These are phyloP conservation scores for Artemisiospiza belli DNA, from an alignment of 2,113 vertebrate species.

Conservation along the genomic window DNA sequence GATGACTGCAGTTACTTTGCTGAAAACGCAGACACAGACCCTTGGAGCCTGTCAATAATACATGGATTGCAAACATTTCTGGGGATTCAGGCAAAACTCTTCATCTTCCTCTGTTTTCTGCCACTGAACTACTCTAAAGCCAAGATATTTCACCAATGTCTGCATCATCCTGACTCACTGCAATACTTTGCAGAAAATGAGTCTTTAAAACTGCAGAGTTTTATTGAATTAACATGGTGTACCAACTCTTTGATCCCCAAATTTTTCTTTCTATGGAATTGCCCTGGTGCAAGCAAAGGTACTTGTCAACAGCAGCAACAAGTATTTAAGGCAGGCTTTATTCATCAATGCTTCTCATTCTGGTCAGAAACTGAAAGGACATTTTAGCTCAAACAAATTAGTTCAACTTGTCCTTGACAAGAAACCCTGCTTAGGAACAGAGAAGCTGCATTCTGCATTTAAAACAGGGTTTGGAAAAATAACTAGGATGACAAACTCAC, in stretches of 20 bases:
- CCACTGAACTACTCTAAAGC: not conserved
- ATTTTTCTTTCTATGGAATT: not conserved
- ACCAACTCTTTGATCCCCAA: not conserved
- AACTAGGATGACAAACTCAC: not conserved
- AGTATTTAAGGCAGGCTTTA: not conserved
- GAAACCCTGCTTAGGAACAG: not conserved
- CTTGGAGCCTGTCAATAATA: not conserved
- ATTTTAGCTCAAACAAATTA: not conserved
- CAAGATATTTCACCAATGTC: not conserved
- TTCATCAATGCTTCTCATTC: not conserved
- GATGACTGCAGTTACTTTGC: not conserved
- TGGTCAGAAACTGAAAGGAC: not conserved
- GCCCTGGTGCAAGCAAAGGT: not conserved
- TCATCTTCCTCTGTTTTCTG: not conserved
- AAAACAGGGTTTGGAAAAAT: not conserved
- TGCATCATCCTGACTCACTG: not conserved
- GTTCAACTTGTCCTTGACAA: conserved; percentile 14
- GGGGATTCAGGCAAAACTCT: not conserved
- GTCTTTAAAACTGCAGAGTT: not conserved
- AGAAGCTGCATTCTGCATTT: not conserved
- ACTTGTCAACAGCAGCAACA: not conserved
- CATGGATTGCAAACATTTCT: not conserved
- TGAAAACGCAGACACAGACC: not conserved
- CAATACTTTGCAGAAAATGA: not conserved
- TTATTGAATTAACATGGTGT: not conserved